These are phyloP conservation scores for Ceramica pisi DNA, from an alignment of 2,888 invertebrate genomes.

Conservation along the genomic window DNA sequence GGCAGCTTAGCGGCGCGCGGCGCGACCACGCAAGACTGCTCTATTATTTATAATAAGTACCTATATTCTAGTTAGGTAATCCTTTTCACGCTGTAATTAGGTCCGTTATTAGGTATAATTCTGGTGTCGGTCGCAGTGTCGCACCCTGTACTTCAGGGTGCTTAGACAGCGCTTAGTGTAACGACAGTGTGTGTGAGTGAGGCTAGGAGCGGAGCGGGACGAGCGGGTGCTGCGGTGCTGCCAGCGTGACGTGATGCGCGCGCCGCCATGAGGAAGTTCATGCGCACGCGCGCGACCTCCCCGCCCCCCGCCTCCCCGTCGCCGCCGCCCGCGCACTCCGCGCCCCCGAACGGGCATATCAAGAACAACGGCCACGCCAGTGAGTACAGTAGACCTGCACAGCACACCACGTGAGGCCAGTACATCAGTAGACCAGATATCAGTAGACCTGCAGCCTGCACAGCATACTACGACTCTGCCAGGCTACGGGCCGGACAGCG, in stretches of 20 bases:
- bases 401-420: too few species aligned
- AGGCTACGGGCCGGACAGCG: too few species aligned
- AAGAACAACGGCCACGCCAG: conserved; percentile 72
- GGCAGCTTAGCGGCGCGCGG: neutral
- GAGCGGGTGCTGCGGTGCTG: neutral
- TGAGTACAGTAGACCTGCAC: conserved; percentile 56
- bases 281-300: conserved; percentile 76
- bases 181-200: neutral
- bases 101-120: neutral
- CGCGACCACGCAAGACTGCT: neutral
- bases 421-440: too few species aligned
- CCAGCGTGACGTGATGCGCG: conserved; percentile 41
- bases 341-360: too few species aligned
- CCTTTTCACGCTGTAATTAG: neutral
- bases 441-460: too few species aligned
- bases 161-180: neutral
- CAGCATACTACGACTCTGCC: too few species aligned
- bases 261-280: conserved; percentile 81
- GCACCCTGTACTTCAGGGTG: too few species aligned
- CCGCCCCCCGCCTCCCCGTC: conserved; percentile 44
- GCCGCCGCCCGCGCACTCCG: conserved; percentile 49
- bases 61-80: too few species aligned
- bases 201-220: too few species aligned
- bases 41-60: neutral
- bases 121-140: too few species aligned